Base-by-base conservation (phyloP, 2,797 vertebrate genomes). In the Triplophysa yarkandensis region DNA sequence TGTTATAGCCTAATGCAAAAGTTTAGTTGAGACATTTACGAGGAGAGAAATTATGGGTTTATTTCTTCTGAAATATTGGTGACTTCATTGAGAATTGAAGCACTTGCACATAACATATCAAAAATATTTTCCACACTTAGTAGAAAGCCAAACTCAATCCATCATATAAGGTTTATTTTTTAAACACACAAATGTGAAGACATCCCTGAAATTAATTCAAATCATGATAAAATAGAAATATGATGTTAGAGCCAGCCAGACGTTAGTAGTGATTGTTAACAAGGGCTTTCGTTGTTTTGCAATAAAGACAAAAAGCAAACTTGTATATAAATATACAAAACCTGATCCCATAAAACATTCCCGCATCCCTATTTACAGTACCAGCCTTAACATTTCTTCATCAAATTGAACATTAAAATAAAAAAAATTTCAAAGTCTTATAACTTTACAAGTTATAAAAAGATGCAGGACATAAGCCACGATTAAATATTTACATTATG, bases 401-500 rank as follows among this genome's bases (percentile, higher is more conserved):
- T n/a, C n/a, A n/a, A n/a, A n/a, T n/a, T n/a, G n/a, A n/a, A n/a
- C n/a, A n/a, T n/a, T n/a, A n/a, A n/a, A n/a, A n/a, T n/a, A n/a
- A n/a, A n/a, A n/a, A n/a, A n/a, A n/a, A n/a, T n/a, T n/a, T n/a
- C n/a, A n/a, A n/a, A n/a, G n/a, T n/a, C n/a, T n/a, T n/a, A n/a
- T n/a, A n/a, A 57, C 27, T 8, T 57, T 16, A 2, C 7, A 54
- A 28, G 28, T 16, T 10, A 11, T 30, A 28, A 16, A n/a, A 55
- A 16, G 23, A 27, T 27, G 13, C 27, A 30, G 27, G 2, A 57
- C 54, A 30, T 28, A 30, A 57, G 28, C 6, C 34, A 19, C 41
- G 48, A n/a, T 71, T 8, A 48, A n/a, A 57, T 28, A 50, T 71
- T 19, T 48, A 48, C 16, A 39, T 34, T 71, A 36, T 70, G 55